Evolutionary conservation across 2,888 invertebrate genomes (phyloP).

Genomic region (Drepana falcataria): DNA sequence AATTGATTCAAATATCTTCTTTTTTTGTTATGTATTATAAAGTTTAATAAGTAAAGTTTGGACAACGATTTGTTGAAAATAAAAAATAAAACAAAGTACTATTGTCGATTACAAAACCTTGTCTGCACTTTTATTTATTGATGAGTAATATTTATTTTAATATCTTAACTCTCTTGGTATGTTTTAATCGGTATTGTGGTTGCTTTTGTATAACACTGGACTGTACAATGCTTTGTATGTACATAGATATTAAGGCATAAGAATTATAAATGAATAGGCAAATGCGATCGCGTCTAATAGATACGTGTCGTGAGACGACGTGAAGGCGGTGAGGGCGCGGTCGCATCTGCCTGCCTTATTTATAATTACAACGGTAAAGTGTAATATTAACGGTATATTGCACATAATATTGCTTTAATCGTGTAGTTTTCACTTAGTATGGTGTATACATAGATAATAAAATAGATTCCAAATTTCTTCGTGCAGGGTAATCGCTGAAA

Average conservation of each 20-base stretch:
- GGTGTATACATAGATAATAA: slow-evolving; percentile 44
- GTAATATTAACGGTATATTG: slow-evolving; percentile 22
- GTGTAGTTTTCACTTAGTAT: slow-evolving; percentile 38
- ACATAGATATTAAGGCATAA: slow-evolving; percentile 4
- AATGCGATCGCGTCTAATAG: neutral
- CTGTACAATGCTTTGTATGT: slow-evolving; percentile 13
- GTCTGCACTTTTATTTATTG: slow-evolving; percentile 7
- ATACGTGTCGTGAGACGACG: neutral
- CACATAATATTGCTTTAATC: slow-evolving; percentile 26
- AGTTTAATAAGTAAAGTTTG: slow-evolving; percentile 15
- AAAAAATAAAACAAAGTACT: neutral
- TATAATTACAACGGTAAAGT: slow-evolving; percentile 4
- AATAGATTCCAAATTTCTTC: slow-evolving; percentile 67
- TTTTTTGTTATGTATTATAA: slow-evolving; percentile 37
- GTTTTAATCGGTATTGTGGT: slow-evolving; percentile 9
- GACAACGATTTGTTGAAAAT: slow-evolving; percentile 7
- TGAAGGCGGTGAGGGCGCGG: neutral
- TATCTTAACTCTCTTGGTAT: slow-evolving; percentile 9
- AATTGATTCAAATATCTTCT: slow-evolving; percentile 13
- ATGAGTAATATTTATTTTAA: slow-evolving; percentile 4
- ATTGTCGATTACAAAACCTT: neutral
- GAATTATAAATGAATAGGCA: neutral
- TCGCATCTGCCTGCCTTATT: neutral
- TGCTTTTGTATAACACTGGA: slow-evolving; percentile 14
- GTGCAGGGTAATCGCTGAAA: slow-evolving; percentile 63